phyloP scores from a whole-genome alignment of 2,888 invertebrate species.

The Apamea epomidion region DNA sequence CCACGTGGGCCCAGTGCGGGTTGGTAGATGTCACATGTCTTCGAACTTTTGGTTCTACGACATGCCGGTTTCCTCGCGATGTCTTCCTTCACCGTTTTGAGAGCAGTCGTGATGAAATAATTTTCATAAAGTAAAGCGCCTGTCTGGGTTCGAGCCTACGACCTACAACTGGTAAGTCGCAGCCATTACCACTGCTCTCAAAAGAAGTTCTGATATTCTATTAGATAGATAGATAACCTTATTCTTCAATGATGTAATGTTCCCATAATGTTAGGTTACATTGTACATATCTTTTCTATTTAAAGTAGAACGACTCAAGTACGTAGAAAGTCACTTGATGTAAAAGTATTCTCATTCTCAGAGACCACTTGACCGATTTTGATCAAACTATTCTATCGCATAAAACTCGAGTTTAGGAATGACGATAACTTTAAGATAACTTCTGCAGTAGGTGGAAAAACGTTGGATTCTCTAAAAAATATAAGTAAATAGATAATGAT shows the following conservation, averaged over 20 bases:
- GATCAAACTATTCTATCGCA: background rate
- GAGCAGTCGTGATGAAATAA: too few relatives aligned
- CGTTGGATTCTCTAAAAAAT: background rate
- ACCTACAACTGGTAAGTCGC: too few relatives aligned
- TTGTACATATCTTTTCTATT: background rate
- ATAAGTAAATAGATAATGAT: background rate
- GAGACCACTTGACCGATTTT: conserved; percentile 11
- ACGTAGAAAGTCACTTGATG: conserved; percentile 20
- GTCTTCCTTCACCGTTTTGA: too few relatives aligned
- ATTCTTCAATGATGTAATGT: background rate
- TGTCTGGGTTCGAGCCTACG: too few relatives aligned
- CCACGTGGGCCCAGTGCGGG: too few relatives aligned
- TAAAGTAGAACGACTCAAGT: background rate
- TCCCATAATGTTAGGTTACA: background rate
- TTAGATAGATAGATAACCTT: too few relatives aligned
- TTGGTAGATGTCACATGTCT: too few relatives aligned
- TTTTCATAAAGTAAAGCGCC: too few relatives aligned
- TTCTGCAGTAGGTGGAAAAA: background rate
- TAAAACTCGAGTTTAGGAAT: background rate
- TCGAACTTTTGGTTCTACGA: too few relatives aligned
- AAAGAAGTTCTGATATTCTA: too few relatives aligned
- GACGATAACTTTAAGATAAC: background rate
- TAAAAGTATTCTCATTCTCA: background rate
- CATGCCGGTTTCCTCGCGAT: too few relatives aligned
- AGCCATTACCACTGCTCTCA: too few relatives aligned